phyloP scores from a whole-genome alignment of 2,797 vertebrate species.

The Chelmon rostratus region DNA sequence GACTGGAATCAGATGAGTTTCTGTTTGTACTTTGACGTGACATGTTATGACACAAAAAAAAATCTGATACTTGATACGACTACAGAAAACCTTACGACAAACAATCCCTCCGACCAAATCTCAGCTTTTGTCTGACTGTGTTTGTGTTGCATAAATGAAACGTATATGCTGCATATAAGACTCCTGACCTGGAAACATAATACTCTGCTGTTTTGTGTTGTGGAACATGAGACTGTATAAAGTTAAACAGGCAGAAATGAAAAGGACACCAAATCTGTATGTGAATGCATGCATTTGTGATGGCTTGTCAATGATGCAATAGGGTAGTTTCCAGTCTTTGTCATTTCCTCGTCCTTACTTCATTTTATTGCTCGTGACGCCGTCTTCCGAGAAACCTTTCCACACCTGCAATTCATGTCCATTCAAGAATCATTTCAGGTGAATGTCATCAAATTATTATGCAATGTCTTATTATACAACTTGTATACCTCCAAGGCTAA shows the following conservation, averaged over 20 bases:
- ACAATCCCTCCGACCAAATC: conserved; percentile 11
- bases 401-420: conserved; percentile 19
- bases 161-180: conserved; percentile 1
- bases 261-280: not conserved
- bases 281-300: not conserved
- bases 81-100: conserved; percentile 1
- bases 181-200: conserved; percentile 41
- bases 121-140: conserved; percentile 19
- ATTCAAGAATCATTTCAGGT: not conserved
- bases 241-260: conserved; percentile 9
- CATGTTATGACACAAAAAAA: conserved; percentile 37
- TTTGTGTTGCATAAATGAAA: conserved; percentile 54
- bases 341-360: not conserved
- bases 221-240: conserved; percentile 7
- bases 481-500: not conserved
- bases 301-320: conserved; percentile 16
- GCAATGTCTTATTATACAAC: conserved; percentile 5
- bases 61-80: not conserved
- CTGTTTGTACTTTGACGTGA: conserved; percentile 4
- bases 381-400: conserved; percentile 24
- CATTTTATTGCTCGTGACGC: not conserved
- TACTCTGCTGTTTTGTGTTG: conserved; percentile 28
- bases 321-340: not conserved
- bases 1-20: not conserved
- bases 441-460: not conserved